Base-by-base conservation (phyloP, 2,888 invertebrate genomes). In the Drosophila limbata region DNA sequence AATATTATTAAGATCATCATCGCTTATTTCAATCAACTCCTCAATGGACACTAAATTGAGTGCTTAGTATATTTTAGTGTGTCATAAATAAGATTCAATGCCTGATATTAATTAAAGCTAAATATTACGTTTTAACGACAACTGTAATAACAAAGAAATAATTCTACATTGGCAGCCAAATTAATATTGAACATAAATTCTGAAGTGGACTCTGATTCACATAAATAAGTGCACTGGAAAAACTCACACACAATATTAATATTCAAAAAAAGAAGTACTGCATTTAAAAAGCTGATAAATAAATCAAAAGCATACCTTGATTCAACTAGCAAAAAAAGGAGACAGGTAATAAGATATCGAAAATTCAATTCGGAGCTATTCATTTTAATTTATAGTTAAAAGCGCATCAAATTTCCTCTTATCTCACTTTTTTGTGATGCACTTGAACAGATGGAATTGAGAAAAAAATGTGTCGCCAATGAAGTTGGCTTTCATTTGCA, bases 321-420 rank as follows among this genome's bases (percentile, higher is more conserved):
- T 10, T 17, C 17, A 48, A 31, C 28, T 48, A 33, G 19, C 33
- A 19, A 33, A 50, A 33, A 33, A 50, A 13, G 33, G 13, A 19
- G 48, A 4, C 19, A 50, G 17, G n/a, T 31, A 48, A 50, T 8
- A 17, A 57, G 28, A 17, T 35, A 17, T 35, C 39, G 55, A 31
- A 67, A 85, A 73, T 81, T 79, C 61, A 74, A 77, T 82, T 84
- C 71, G 52, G 53, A 53, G 47, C 47, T 66, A 76, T 79, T 55
- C 53, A 66, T 69, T 69, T 68, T 57, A 65, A 76, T 55, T 73
- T 56, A 64, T 37, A 69, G 47, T 57, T 19, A n/a, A 47, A 42
- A 39, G 11, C 40, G 55, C 62, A 64, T 37, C 48, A 61, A 45
- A 37, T 57, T 56, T 17, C 42, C n/a, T 19, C 39, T 56, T 8